These are phyloP conservation scores for Salmo trutta DNA, from an alignment of 2,797 vertebrate species.

Conservation along the genomic window DNA sequence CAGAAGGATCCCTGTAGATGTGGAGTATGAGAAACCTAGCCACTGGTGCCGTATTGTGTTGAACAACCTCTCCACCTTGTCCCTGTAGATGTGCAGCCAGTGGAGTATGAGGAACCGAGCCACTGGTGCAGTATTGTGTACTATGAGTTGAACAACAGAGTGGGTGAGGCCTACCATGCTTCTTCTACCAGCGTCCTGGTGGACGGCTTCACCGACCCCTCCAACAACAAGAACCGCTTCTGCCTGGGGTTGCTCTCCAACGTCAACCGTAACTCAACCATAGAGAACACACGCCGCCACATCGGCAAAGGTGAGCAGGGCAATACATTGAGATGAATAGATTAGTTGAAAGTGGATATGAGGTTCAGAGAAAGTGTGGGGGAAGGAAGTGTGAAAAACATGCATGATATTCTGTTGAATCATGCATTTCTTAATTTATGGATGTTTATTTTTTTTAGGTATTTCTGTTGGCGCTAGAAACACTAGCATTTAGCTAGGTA, in stretches of 20 bases:
- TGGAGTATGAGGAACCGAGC: constrained; percentile 94
- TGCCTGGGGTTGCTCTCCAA: constrained; percentile 95
- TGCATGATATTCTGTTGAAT: too few species aligned
- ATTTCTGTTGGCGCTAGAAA: too few species aligned
- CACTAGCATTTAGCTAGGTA: too few species aligned
- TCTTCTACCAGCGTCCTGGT: constrained; percentile 94
- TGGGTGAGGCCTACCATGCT: constrained; percentile 96
- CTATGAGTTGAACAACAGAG: constrained; percentile 94
- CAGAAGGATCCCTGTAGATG: too few species aligned
- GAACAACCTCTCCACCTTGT: too few species aligned
- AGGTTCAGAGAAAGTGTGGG: not conserved
- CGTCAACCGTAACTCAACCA: constrained; percentile 96
- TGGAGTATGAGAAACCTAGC: too few species aligned
- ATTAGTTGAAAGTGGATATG: not conserved
- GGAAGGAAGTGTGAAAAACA: too few species aligned
- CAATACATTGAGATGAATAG: too few species aligned
- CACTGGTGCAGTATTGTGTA: constrained; percentile 98
- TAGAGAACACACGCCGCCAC: constrained; percentile 94
- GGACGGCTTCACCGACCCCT: constrained; percentile 95
- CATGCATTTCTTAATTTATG: too few species aligned
- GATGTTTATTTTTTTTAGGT: too few species aligned
- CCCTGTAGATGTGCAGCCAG: constrained; percentile 89
- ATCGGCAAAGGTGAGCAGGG: constrained; percentile 89
- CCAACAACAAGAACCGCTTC: constrained; percentile 97
- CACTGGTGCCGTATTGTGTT: too few species aligned